These are phyloP conservation scores for Nemurella pictetii DNA, from an alignment of 2,888 invertebrate species.

Conservation along the genomic window DNA sequence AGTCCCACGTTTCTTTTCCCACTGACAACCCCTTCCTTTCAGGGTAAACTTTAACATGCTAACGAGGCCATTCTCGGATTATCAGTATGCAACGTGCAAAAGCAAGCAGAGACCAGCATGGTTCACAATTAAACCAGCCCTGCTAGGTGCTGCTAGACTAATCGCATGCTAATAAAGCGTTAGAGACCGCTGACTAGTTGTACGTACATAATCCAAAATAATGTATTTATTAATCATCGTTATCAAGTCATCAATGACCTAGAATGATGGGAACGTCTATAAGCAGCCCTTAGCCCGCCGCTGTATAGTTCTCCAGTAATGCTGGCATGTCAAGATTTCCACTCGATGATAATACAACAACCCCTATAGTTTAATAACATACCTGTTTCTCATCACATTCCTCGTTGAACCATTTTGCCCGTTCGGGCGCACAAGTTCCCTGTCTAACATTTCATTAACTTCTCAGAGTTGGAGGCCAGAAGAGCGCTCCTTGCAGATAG, in stretches of 20 bases:
- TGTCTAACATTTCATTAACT: constrained; percentile 15
- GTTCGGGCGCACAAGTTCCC: background rate
- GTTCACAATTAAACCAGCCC: background rate
- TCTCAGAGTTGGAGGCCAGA: background rate
- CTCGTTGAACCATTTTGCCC: background rate
- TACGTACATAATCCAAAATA: constrained; percentile 35
- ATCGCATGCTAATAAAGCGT: constrained; percentile 34
- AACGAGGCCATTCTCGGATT: too few relatives aligned
- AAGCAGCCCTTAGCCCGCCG: background rate
- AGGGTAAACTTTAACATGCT: too few relatives aligned
- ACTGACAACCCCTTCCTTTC: too few relatives aligned
- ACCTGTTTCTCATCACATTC: constrained; percentile 3
- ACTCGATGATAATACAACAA: background rate
- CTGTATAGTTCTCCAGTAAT: background rate
- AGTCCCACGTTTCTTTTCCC: too few relatives aligned
- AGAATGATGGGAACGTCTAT: background rate
- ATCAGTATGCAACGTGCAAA: background rate
- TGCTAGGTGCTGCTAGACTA: background rate
- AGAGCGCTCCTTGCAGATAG: background rate
- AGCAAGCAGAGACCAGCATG: background rate
- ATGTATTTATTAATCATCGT: constrained; percentile 40
- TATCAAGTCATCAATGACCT: constrained; percentile 31
- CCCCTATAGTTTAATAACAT: constrained; percentile 26
- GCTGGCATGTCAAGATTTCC: background rate
- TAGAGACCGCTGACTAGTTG: constrained; percentile 13